Base-by-base conservation (phyloP, 2,113 vertebrate genomes). In the Phalacrocorax pelagicus region DNA sequence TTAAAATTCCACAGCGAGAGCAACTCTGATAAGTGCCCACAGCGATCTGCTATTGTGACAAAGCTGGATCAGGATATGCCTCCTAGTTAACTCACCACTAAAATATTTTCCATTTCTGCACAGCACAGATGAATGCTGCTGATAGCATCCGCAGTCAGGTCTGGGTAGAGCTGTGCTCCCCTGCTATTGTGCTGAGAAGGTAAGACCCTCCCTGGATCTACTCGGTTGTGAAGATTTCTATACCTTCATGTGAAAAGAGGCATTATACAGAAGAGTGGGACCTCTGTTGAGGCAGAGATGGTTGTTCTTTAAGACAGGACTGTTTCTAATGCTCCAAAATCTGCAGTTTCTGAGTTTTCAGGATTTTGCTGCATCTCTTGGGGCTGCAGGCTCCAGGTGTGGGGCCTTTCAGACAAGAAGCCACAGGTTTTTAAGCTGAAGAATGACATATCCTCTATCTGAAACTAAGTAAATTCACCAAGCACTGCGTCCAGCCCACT, bases 11-110 rank as follows among this genome's bases (percentile, higher is more conserved):
- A 91, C 74, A 86, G 29, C 2, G 1, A 95, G 65, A 42, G 83
- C 67, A 82, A 74, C 58, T 47, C 51, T 32, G 87, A 30, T 81
- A 96, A 92, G 74, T 87, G 57, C 70, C 81, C 47, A 10, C 70
- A 95, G 92, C 12, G 54, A 94, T 65, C 77, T 83, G 82, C 96
- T 89, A 92, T 95, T 95, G 86, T 97, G 91, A 97, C 95, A 93
- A 96, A 93, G 67, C 89, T 92, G 94, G 93, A 86, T 92, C 95
- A 96, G 94, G 97, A 96, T 96, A 88, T 70, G 94, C 83, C 88
- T 95, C 78, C 85, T 55, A 24, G 46, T 77, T 90, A 96, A 89
- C 85, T 96, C 94, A 92, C 79, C 52, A 30, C 47, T 85, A 52
- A 85, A 95, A 49, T 94, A 88, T 84, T 90, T 97, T 96, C 91